phyloP scores from a whole-genome alignment of 2,888 invertebrate genomes.

The Aromia moschata region DNA sequence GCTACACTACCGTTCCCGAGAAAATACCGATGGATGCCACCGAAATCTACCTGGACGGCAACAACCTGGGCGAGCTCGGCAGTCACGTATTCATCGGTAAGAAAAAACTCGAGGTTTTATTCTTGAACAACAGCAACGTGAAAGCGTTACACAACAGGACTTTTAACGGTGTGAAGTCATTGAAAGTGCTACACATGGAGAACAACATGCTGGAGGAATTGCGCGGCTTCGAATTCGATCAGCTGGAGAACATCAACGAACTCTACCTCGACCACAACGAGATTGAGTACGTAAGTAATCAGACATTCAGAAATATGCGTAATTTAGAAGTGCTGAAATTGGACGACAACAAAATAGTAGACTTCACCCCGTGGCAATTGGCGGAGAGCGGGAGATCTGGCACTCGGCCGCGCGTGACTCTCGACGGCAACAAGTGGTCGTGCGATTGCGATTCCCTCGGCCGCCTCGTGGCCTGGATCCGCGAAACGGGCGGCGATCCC shows the following conservation, averaged over 20 bases:
- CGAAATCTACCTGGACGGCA: constrained; percentile 86
- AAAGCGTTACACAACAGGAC: constrained; percentile 81
- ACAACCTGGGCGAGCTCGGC: constrained; percentile 79
- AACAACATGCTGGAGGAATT: constrained; percentile 77
- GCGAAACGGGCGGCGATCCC: constrained; percentile 73
- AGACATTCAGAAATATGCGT: constrained; percentile 78
- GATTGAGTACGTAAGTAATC: constrained; percentile 76
- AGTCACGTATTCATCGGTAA: constrained; percentile 89
- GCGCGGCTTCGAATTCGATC: constrained; percentile 82
- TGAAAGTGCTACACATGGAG: constrained; percentile 80
- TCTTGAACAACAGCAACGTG: constrained; percentile 81
- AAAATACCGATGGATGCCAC: constrained; percentile 91
- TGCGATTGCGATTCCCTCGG: constrained; percentile 80
- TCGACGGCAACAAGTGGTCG: constrained; percentile 84
- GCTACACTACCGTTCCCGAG: constrained; percentile 78
- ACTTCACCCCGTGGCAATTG: constrained; percentile 75
- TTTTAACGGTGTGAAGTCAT: constrained; percentile 80
- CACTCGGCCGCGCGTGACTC: constrained; percentile 72
- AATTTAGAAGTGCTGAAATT: constrained; percentile 77
- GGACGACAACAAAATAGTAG: constrained; percentile 80
- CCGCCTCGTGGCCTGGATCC: constrained; percentile 75
- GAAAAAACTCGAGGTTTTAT: constrained; percentile 80
- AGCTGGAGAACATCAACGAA: constrained; percentile 76
- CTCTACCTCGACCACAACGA: constrained; percentile 81
- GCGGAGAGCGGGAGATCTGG: constrained; percentile 66